A percentile compares a stretch with the other conserved stretches of the same genome.
These are phyloP conservation scores for Coreius guichenoti DNA, from an alignment of 2,797 vertebrate species.

Conservation along the genomic window DNA sequence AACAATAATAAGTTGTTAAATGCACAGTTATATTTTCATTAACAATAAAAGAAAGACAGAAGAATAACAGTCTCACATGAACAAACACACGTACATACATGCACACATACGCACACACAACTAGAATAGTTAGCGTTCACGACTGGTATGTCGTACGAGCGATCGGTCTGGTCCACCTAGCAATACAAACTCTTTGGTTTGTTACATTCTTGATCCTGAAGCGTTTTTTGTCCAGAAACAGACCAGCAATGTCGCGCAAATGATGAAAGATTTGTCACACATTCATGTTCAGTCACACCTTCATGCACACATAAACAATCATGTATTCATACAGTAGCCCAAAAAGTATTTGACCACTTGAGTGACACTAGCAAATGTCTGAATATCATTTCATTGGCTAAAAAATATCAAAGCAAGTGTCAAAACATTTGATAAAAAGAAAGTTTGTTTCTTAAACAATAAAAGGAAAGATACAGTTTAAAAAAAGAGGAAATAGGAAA, in stretches of 20 bases:
- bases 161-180: not conserved
- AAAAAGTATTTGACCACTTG: not conserved
- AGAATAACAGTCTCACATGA: constrained; percentile 4
- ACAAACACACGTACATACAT: constrained; percentile 5
- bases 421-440: not conserved
- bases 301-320: constrained; percentile 32
- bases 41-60: constrained; percentile 19
- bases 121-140: constrained; percentile 2
- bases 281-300: constrained; percentile 16
- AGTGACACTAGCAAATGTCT: not conserved
- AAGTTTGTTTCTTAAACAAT: not conserved
- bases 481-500: not conserved
- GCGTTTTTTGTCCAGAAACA: not conserved
- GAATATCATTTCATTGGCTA: not conserved
- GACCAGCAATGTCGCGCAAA: not conserved
- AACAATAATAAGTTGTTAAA: constrained; percentile 59
- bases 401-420: not conserved
- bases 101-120: constrained; percentile 26
- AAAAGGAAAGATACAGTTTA: not conserved
- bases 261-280: not conserved
- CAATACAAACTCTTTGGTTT: constrained; percentile 16
- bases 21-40: not conserved
- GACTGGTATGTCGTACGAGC: not conserved
- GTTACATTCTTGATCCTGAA: constrained; percentile 23
- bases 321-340: constrained; percentile 16